Percentiles rank a stretch among this genome's conserved stretches.
These are phyloP conservation scores for Drosophila mayaguana DNA, from an alignment of 2,888 invertebrate genomes.

Conservation along the genomic window DNA sequence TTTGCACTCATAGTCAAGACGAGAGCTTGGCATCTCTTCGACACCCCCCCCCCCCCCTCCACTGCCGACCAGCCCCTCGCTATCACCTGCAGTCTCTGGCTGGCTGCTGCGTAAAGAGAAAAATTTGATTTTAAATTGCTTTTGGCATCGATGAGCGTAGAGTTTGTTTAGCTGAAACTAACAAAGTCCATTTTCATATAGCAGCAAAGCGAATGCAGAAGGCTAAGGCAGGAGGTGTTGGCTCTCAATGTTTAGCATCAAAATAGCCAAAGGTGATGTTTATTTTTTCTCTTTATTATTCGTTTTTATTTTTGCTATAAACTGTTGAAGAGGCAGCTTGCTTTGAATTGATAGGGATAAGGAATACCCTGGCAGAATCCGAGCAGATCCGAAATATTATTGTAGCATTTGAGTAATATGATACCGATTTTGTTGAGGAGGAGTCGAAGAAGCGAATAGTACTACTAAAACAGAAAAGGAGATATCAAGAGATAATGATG, in stretches of 20 bases:
- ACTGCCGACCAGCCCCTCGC: not conserved
- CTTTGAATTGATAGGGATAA: not conserved
- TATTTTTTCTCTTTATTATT: not conserved
- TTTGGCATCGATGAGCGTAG: conserved; percentile 63
- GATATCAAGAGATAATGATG: too few species aligned
- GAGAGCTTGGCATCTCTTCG: conserved; percentile 21
- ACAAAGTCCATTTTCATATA: conserved; percentile 62
- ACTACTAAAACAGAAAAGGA: not conserved
- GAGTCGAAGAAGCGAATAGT: too few species aligned
- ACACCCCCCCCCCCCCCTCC: not conserved
- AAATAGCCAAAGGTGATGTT: conserved; percentile 71
- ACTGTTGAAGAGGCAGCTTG: conserved; percentile 11
- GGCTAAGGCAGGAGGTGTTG: conserved; percentile 42
- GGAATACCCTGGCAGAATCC: not conserved
- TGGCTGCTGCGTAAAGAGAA: conserved; percentile 29
- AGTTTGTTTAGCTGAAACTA: conserved; percentile 66
- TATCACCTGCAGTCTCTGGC: conserved; percentile 1
- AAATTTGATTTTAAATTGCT: conserved; percentile 79
- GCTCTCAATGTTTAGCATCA: conserved; percentile 42
- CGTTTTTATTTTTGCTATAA: conserved; percentile 16
- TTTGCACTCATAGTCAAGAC: conserved; percentile 69
- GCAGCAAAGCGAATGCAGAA: conserved; percentile 20
- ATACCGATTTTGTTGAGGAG: too few species aligned
- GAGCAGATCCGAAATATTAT: too few species aligned
- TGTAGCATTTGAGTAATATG: not conserved